A percentile compares a stretch with the other conserved stretches of the same genome.
Evolutionary conservation across 2,797 vertebrate genomes (phyloP).

Genomic region (Pelochelys cantorii): DNA sequence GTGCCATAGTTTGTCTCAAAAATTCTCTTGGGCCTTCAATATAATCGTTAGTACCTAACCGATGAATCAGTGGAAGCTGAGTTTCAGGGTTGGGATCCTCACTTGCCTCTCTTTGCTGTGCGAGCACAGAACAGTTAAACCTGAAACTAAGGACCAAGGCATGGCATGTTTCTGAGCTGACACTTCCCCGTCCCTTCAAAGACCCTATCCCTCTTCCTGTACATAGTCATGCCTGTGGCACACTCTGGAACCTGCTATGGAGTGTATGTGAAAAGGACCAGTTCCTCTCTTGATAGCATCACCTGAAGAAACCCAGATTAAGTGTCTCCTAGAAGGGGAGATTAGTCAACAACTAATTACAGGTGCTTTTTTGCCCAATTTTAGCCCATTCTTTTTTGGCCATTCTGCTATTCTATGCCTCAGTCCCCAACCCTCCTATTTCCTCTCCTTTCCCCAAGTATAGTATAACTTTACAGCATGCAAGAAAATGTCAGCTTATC

Average conservation of each 20-base stretch:
- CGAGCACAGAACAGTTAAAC: background rate
- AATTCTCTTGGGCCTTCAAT: background rate
- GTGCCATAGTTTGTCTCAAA: background rate
- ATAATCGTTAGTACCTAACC: background rate
- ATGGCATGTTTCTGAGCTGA: fast-evolving
- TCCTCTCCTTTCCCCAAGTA: background rate
- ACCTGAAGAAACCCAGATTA: background rate
- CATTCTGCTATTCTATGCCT: background rate
- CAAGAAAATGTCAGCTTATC: background rate
- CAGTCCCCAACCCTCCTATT: background rate
- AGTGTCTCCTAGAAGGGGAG: background rate
- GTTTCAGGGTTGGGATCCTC: background rate
- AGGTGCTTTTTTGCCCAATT: background rate
- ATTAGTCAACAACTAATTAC: fast-evolving
- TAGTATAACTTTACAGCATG: fast-evolving
- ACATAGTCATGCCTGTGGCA: background rate
- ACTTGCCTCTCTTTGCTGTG: background rate
- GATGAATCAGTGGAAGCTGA: background rate
- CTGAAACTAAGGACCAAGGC: background rate
- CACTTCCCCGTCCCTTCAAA: background rate
- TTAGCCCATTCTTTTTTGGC: background rate
- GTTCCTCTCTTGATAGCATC: background rate
- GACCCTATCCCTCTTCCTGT: background rate
- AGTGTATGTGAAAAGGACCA: fast-evolving
- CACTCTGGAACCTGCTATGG: fast-evolving